These are phyloP conservation scores for Argynnis bischoffii DNA, from an alignment of 2,888 invertebrate species.

Conservation along the genomic window DNA sequence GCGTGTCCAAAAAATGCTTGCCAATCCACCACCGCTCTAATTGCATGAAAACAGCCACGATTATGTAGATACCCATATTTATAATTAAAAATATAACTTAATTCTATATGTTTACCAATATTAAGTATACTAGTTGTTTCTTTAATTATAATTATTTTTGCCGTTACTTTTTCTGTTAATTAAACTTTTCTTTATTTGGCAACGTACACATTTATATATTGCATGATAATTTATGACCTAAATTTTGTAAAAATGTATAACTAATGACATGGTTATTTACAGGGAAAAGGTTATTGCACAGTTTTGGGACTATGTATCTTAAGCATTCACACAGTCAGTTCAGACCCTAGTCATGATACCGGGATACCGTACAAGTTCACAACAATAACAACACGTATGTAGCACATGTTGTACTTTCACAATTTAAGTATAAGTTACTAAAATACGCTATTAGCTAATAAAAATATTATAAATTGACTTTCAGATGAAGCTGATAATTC, in stretches of 20 bases:
- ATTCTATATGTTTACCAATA: constrained; percentile 6
- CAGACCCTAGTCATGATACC: constrained; percentile 40
- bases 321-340: constrained; percentile 37
- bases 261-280: constrained; percentile 32
- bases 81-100: constrained; percentile 31
- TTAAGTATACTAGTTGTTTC: not conserved
- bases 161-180: not conserved
- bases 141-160: not conserved
- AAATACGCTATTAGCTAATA: not conserved
- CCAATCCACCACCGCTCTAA: constrained; percentile 56
- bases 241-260: not conserved
- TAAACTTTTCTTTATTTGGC: not conserved
- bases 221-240: not conserved
- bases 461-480: constrained; percentile 39
- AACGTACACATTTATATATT: not conserved
- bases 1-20: constrained; percentile 57
- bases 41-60: constrained; percentile 57
- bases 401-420: not conserved
- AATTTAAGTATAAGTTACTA: not conserved
- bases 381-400: constrained; percentile 46
- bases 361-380: constrained; percentile 40
- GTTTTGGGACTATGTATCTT: constrained; percentile 41
- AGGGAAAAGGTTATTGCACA: constrained; percentile 41
- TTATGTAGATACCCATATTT: constrained; percentile 37
- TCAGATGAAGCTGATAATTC: constrained; percentile 57